These are phyloP conservation scores for Macropus fuliginosus DNA, from an alignment of 2,797 vertebrate species.

Conservation along the genomic window DNA sequence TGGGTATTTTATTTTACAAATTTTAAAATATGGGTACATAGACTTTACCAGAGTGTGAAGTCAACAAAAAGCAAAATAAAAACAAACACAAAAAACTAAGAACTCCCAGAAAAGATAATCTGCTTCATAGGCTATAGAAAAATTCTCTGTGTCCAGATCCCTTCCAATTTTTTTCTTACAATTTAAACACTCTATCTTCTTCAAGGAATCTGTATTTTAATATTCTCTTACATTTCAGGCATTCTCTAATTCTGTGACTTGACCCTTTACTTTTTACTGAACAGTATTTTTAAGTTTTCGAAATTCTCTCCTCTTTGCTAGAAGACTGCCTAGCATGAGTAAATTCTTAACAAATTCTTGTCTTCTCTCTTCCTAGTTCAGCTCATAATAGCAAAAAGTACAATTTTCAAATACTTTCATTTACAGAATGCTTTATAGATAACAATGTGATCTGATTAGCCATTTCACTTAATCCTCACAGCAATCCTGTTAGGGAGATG, in stretches of 20 bases:
- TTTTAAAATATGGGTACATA: not conserved
- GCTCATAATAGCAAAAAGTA: not conserved
- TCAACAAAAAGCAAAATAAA: not conserved
- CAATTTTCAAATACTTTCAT: not conserved
- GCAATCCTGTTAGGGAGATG: not conserved
- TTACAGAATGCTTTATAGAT: not conserved
- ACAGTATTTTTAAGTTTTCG: not conserved
- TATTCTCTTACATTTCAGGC: not conserved
- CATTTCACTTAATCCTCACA: not conserved
- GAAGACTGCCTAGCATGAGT: not conserved
- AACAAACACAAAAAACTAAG: too few relatives aligned
- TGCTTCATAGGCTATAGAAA: not conserved
- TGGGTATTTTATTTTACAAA: not conserved
- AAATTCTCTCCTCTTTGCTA: not conserved
- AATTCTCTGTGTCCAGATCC: not conserved
- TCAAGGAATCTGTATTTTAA: not conserved
- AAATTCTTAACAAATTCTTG: not conserved
- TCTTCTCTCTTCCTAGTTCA: not conserved
- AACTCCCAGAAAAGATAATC: not conserved
- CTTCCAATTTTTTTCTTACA: not conserved
- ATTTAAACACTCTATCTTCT: not conserved
- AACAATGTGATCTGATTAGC: not conserved
- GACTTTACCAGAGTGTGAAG: not conserved
- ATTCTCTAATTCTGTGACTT: not conserved
- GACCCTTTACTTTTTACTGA: not conserved